phyloP scores from a whole-genome alignment of 2,113 vertebrate species.

The Protobothrops mucrosquamatus region DNA sequence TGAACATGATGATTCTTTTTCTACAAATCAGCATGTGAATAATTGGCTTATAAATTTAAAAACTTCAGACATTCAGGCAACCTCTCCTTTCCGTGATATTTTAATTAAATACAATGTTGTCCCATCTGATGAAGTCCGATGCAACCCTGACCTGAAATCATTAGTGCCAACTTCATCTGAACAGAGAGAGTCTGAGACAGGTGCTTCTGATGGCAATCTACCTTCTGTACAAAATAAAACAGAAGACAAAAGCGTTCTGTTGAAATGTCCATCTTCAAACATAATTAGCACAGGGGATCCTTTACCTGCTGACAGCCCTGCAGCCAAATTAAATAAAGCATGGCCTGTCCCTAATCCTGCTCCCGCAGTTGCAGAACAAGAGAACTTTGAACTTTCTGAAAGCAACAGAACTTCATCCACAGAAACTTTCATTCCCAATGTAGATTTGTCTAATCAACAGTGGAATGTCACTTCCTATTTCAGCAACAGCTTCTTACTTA shows the following conservation, averaged over 20 bases:
- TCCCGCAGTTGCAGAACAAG: conserved; percentile 59
- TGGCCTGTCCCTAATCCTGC: conserved; percentile 46
- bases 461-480: conserved; percentile 47
- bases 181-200: conserved; percentile 15
- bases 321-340: conserved; percentile 54
- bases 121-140: conserved; percentile 43
- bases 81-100: conserved; percentile 50
- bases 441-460: conserved; percentile 59
- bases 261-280: conserved; percentile 18
- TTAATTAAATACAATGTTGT: conserved; percentile 59
- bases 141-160: conserved; percentile 50
- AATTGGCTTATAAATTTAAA: conserved; percentile 67
- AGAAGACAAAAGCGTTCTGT: conserved; percentile 14
- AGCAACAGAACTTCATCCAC: conserved; percentile 50
- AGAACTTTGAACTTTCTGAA: conserved; percentile 62
- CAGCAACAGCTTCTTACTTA: conserved; percentile 32
- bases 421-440: conserved; percentile 58
- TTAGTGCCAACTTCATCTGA: conserved; percentile 31
- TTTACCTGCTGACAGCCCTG: conserved; percentile 35
- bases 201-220: conserved; percentile 31
- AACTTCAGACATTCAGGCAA: conserved; percentile 42
- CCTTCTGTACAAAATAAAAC: conserved; percentile 38
- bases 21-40: conserved; percentile 65
- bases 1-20: conserved; percentile 48
- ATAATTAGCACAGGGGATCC: conserved; percentile 18